phyloP scores from a whole-genome alignment of 92 coral and sea anemone genomes.

The Palythoa grandis region DNA sequence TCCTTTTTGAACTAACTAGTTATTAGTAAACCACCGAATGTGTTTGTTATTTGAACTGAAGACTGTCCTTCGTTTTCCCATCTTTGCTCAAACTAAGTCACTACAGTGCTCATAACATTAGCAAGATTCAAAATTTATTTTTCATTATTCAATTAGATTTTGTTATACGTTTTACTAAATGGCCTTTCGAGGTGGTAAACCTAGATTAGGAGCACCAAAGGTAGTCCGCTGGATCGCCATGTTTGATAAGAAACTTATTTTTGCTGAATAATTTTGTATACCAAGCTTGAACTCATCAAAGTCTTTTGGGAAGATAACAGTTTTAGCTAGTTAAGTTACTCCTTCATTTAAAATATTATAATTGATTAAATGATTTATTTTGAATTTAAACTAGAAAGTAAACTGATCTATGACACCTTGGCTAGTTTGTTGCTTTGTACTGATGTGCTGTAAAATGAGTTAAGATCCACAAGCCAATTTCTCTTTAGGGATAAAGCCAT shows the following conservation, averaged over 20 bases:
- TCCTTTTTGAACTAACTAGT: too few relatives aligned
- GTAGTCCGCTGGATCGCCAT: constrained; percentile 6
- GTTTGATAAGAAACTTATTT: neutral
- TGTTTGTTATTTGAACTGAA: neutral
- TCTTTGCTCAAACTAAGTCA: neutral
- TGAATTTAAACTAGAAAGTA: too few relatives aligned
- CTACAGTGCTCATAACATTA: neutral
- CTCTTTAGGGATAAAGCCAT: too few relatives aligned
- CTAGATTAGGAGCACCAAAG: neutral
- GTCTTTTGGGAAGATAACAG: neutral
- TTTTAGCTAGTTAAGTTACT: neutral
- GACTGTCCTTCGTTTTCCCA: neutral
- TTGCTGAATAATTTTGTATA: neutral
- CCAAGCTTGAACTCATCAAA: neutral
- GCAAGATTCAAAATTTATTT: neutral
- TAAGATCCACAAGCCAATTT: too few relatives aligned
- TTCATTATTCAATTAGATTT: neutral
- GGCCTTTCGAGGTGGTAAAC: neutral
- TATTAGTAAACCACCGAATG: too few relatives aligned
- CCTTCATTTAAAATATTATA: neutral
- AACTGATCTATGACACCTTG: too few relatives aligned
- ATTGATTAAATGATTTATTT: too few relatives aligned
- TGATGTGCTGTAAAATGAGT: too few relatives aligned
- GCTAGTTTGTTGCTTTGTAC: too few relatives aligned
- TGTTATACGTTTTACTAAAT: neutral